A percentile compares a stretch with the other conserved stretches of the same genome.
phyloP scores from a whole-genome alignment of 2,113 vertebrate genomes.

The Potamarius usumacintae region DNA sequence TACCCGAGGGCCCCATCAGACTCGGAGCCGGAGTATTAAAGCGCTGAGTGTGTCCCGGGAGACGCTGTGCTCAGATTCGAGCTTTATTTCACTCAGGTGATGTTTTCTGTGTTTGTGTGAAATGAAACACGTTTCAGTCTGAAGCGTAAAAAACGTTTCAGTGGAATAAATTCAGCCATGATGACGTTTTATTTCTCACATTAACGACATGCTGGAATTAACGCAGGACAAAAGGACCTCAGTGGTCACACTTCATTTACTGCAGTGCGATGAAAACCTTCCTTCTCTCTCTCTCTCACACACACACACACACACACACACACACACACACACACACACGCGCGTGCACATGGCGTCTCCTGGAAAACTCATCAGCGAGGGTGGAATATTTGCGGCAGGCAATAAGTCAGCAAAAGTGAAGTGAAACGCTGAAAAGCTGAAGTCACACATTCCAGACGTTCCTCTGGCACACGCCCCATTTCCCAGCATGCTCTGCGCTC shows the following conservation, averaged over 20 bases:
- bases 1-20: no score
- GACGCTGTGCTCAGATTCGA: neutral
- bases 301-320: slow-evolving; percentile 2
- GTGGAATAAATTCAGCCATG: slow-evolving; percentile 20
- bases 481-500: slow-evolving; percentile 30
- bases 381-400: slow-evolving; percentile 51
- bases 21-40: no score
- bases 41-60: no score
- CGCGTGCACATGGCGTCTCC: slow-evolving; percentile 1
- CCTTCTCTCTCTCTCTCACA: neutral
- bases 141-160: neutral
- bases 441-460: slow-evolving; percentile 52
- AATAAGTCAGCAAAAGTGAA: slow-evolving; percentile 54
- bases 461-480: slow-evolving; percentile 30
- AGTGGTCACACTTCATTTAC: slow-evolving; percentile 31
- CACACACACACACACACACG: slow-evolving; percentile 31
- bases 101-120: neutral
- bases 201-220: slow-evolving; percentile 42
- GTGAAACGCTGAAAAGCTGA: slow-evolving; percentile 50
- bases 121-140: neutral
- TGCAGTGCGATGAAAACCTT: slow-evolving; percentile 17
- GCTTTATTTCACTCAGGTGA: neutral
- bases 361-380: slow-evolving; percentile 55
- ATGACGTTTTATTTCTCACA: slow-evolving; percentile 35
- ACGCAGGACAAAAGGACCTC: slow-evolving; percentile 13